Evolutionary conservation across 1,140 invertebrate species (phyloP), one percentile per base, ranked within the genome.

Genomic region (Diplogasteroides magnus): DNA sequence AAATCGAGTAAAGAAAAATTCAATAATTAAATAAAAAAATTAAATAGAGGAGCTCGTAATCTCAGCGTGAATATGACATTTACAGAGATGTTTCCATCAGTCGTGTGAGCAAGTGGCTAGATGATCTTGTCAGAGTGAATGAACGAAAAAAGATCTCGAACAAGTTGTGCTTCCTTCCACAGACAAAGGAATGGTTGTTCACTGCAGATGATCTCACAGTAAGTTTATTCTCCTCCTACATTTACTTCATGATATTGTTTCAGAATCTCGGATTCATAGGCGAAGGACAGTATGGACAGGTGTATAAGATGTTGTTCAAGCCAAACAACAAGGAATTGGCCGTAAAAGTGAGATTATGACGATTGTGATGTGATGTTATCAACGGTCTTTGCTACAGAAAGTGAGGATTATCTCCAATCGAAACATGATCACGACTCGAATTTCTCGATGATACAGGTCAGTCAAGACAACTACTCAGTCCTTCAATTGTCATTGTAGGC

Each of bases 281-380:
- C 1, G 87, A 91, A 78, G 94, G 94, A 72, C 92, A 91, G 77
- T 96, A 94, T 87, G 94, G 93, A 72, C 91, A 91, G 82, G 94
- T 97, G 71, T 93, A 95, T 85, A 94, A 94, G 86, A 95, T 97
- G 93, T 88, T 90, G 74, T 93, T 97, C 84, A 88, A 89, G 82
- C 89, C 88, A 85, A 91, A 90, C 69, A 87, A 88, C 77, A 91
- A 89, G 76, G 89, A 91, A 62, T 93, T 97, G 89, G 94, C 94
- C 83, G 94, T 97, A 57, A 97, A 97, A 86, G 90, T 90, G 84
- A 66, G 6, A 11, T 48, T 48, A 6, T 6, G 19, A 48, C 6
- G 6, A 19, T 48, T n/a, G n/a, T n/a, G n/a, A n/a, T 48, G 6
- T 48, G 37, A 48, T 11, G 19, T 48, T 48, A 48, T 11, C 19